Conservation (phyloP, 2,797 vertebrate species). For the Acanthurus leucopareius region DNA sequence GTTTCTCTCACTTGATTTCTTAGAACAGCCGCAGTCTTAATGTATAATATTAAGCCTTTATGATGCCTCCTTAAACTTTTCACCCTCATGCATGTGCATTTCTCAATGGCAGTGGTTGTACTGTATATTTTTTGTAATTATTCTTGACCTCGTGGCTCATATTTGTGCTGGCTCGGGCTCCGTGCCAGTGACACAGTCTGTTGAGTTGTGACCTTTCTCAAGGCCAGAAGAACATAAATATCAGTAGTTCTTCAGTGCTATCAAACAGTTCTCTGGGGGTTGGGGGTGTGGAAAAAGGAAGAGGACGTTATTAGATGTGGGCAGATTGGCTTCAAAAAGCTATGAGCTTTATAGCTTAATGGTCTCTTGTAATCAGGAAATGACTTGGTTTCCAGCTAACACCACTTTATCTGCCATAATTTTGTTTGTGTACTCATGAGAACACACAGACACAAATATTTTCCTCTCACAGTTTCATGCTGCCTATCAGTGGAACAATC, state of each 20-base stretch:
- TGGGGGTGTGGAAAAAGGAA: constrained; percentile 50
- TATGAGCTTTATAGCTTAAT: constrained; percentile 44
- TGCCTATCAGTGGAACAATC: constrained; percentile 64
- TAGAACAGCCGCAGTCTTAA: background rate
- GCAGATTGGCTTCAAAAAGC: constrained; percentile 40
- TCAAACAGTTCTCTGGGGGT: constrained; percentile 45
- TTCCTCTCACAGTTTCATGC: constrained; percentile 25
- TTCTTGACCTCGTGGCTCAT: background rate
- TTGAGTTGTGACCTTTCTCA: constrained; percentile 48
- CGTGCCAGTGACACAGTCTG: constrained; percentile 10
- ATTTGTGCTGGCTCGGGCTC: constrained; percentile 12
- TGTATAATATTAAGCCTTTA: constrained; percentile 2
- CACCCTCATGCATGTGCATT: background rate
- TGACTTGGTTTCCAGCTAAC: constrained; percentile 55
- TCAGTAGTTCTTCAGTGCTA: constrained; percentile 37
- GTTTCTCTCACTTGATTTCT: constrained; percentile 3
- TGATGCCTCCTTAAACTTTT: background rate
- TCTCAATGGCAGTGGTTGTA: background rate
- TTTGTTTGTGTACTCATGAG: constrained; percentile 48
- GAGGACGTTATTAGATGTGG: constrained; percentile 36
- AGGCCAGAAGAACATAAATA: constrained; percentile 45
- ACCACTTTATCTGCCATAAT: constrained; percentile 39
- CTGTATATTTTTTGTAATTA: constrained; percentile 9
- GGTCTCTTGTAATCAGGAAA: constrained; percentile 63
- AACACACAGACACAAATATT: constrained; percentile 22